Evolutionary conservation across 2,888 invertebrate species (phyloP), one percentile per base, ranked within the genome.

Genomic region (Embidobia sp.): DNA sequence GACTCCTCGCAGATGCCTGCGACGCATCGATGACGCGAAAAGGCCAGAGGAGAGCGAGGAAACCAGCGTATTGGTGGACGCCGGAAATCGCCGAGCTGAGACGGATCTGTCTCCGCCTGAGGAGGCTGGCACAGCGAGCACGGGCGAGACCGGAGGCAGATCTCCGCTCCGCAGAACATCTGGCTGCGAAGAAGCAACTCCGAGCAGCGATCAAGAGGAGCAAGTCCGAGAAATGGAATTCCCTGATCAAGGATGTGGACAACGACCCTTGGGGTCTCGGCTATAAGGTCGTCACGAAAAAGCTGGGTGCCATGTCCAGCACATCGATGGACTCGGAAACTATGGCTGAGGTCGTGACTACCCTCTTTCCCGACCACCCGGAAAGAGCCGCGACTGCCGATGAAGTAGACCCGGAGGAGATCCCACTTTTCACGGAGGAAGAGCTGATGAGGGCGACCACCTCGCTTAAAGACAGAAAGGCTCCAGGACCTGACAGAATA

Each of bases 51-150:
- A 31, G 11, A 3, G n/a, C 44, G 16, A 67, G 46, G 42, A 31
- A 18, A 19, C 64, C 78, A 16, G 79, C 69, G 1, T 79, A 81
- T 61, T 81, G 81, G 81, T 81, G 82, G 83, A 80, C 72, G 31
- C 46, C 51, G 8, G 26, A 59, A 26, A 46, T 44, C 15, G 46
- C 61, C n/a, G 46, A 51, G n/a, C 10, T 10, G 0, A 7, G 66
- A 10, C 8, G 18, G 16, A 11, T 1, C 3, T 49, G 63, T 10
- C 22, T 44, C 10, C 22, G n/a, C 3, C 13, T 8, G 0, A 29
- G 59, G 5, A 10, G 59, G 3, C 4, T n/a, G 1, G 31, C 16
- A 0, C 48, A 48, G 5, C 46, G 49, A 18, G 53, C 46, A 7
- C 11, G 42, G 4, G 22, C 7, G n/a, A 42, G 37, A 10, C 15